These are phyloP conservation scores for Alviniconcha marisindica DNA, from an alignment of 1,140 invertebrate genomes.

Conservation along the genomic window DNA sequence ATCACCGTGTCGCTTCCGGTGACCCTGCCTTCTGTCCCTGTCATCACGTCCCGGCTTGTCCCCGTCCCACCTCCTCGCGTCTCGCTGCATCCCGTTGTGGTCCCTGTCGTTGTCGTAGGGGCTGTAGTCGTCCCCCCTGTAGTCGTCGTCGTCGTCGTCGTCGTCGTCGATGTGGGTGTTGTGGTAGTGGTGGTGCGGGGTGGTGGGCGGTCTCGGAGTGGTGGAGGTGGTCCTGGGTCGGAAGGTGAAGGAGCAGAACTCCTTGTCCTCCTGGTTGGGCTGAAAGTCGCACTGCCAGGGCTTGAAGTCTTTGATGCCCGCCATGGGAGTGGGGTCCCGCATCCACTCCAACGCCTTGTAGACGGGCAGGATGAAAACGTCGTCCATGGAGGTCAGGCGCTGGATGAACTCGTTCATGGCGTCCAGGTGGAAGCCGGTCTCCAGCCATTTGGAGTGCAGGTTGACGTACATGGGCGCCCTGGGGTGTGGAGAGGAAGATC, in stretches of 20 bases:
- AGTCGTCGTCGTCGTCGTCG: conserved; percentile 6
- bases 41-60: background rate
- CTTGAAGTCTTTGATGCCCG: conserved; percentile 50
- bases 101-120: background rate
- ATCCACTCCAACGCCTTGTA: conserved; percentile 62
- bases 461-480: conserved; percentile 65
- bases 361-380: conserved; percentile 61
- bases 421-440: conserved; percentile 55
- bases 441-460: conserved; percentile 62
- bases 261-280: conserved; percentile 48
- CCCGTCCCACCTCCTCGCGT: background rate
- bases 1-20: background rate
- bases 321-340: conserved; percentile 55
- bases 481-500: conserved; percentile 8
- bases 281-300: conserved; percentile 57
- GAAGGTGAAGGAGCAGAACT: conserved; percentile 48
- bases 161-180: conserved; percentile 11
- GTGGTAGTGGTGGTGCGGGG: background rate
- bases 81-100: background rate
- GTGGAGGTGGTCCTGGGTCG: conserved; percentile 29
- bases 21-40: background rate
- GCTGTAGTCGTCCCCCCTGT: conserved; percentile 14
- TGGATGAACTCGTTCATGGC: conserved; percentile 60
- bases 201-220: background rate
- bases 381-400: conserved; percentile 51